Conservation (phyloP, 2,888 invertebrate species). For the Psylliodes chrysocephalus region DNA sequence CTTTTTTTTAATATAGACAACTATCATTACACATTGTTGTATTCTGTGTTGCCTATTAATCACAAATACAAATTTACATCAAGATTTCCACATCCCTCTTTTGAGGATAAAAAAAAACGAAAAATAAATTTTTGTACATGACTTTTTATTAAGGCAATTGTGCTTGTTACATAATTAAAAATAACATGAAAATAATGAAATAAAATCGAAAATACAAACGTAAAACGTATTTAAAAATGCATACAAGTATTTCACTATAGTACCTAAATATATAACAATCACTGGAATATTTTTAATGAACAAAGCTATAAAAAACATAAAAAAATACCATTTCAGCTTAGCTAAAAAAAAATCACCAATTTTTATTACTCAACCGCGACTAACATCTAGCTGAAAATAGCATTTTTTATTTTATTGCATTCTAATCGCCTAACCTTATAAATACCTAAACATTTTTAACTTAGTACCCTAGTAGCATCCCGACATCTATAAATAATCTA, state of each 20-base stretch:
- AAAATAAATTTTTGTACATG: neutral
- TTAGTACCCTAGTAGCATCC: neutral
- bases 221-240: constrained; percentile 17
- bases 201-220: constrained; percentile 14
- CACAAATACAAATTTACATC: no score
- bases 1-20: no score
- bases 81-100: no score
- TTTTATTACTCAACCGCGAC: constrained; percentile 20
- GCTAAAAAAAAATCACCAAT: no score
- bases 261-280: constrained; percentile 29
- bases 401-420: constrained; percentile 22
- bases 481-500: constrained; percentile 8
- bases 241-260: constrained; percentile 15
- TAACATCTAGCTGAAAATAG: constrained; percentile 25
- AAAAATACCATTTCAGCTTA: constrained; percentile 27
- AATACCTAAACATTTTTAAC: constrained; percentile 7
- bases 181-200: constrained; percentile 23
- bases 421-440: constrained; percentile 15
- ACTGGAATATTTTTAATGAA: constrained; percentile 25
- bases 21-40: no score
- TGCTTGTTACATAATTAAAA: constrained; percentile 29
- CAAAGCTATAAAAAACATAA: constrained; percentile 27
- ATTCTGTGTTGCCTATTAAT: no score
- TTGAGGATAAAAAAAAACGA: no score
- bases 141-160: constrained; percentile 27